These are phyloP conservation scores for Limnephilus lunatus DNA, from an alignment of 2,888 invertebrate genomes.

Conservation along the genomic window DNA sequence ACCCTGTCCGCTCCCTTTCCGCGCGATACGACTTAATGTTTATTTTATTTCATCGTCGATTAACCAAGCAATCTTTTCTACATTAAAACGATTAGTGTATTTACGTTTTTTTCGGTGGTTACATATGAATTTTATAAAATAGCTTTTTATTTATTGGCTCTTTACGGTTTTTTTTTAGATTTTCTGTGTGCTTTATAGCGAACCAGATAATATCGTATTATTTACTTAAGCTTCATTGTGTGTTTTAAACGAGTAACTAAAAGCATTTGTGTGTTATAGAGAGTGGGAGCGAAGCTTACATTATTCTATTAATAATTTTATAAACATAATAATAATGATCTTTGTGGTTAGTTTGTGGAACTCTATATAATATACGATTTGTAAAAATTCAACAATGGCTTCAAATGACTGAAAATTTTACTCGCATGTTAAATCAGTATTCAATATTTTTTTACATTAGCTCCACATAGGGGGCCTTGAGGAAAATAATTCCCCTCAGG, in stretches of 20 bases:
- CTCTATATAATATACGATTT: too few species aligned
- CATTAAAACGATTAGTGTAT: background rate
- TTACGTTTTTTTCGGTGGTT: background rate
- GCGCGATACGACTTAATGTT: background rate
- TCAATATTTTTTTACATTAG: too few species aligned
- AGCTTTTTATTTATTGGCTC: background rate
- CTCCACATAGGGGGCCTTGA: too few species aligned
- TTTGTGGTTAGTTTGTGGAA: too few species aligned
- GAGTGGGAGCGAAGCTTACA: background rate
- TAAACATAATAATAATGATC: too few species aligned
- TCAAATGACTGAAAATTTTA: too few species aligned
- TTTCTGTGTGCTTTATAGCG: background rate
- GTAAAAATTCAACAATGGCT: too few species aligned
- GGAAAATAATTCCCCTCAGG: too few species aligned
- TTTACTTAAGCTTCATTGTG: background rate
- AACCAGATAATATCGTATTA: background rate
- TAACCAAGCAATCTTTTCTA: background rate
- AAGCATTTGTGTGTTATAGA: background rate
- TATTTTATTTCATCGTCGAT: background rate
- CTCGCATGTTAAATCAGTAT: too few species aligned
- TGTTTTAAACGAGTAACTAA: background rate
- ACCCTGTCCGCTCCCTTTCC: background rate
- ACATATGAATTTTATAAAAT: background rate
- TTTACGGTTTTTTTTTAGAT: background rate
- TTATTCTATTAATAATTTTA: background rate